Evolutionary conservation across 2,113 vertebrate species (phyloP).

Genomic region (Eulemur rufifrons): DNA sequence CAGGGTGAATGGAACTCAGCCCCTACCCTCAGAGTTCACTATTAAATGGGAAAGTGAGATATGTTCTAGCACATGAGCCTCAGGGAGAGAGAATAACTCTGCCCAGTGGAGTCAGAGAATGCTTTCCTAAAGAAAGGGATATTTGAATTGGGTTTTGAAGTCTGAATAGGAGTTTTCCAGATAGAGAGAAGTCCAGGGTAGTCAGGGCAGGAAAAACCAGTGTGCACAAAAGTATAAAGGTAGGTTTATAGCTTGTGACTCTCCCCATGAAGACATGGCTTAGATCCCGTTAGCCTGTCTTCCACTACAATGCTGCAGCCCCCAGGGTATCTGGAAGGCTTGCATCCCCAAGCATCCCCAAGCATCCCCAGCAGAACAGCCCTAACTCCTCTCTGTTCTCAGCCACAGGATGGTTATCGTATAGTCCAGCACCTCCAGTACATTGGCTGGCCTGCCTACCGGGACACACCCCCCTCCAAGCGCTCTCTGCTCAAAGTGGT

Average conservation of each 20-base stretch:
- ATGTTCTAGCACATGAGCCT: not conserved
- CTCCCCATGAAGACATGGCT: not conserved
- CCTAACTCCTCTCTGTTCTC: conserved; percentile 63
- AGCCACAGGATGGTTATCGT: conserved; percentile 98
- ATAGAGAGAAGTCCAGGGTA: not conserved
- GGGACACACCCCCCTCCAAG: conserved; percentile 96
- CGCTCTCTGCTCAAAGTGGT: conserved; percentile 96
- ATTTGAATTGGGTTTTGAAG: conserved; percentile 19
- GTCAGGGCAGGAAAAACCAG: not conserved
- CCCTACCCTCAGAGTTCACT: not conserved
- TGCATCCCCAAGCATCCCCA: no score
- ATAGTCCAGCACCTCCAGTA: conserved; percentile 99
- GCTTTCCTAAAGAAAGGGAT: not conserved
- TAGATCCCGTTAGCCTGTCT: not conserved
- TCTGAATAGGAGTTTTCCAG: not conserved
- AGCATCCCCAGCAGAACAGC: not conserved
- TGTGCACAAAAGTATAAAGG: not conserved
- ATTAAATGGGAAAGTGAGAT: not conserved
- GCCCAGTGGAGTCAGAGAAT: not conserved
- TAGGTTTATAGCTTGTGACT: not conserved
- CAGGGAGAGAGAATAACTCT: not conserved
- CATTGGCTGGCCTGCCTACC: conserved; percentile 97
- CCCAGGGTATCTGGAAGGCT: not conserved
- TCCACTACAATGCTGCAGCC: rapidly evolving
- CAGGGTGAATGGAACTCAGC: not conserved